Conservation (phyloP, 2,888 invertebrate species). For the Orthonevra nobilis region DNA sequence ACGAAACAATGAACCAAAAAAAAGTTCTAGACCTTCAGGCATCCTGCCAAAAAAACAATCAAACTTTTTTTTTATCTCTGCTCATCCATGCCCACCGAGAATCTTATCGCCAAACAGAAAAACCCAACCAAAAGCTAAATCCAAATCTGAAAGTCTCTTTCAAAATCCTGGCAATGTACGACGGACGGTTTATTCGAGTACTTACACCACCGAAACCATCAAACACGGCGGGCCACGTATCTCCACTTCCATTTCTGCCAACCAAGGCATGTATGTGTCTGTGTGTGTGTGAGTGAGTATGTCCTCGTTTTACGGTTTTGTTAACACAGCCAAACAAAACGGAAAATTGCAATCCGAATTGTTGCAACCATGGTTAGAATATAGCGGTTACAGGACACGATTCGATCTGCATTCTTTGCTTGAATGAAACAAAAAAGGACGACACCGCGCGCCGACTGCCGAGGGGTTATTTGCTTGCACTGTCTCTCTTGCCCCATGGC, state of each 20-base stretch:
- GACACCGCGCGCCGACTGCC: not conserved
- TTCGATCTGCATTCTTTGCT: conserved; percentile 53
- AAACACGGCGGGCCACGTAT: not conserved
- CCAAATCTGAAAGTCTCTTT: conserved; percentile 60
- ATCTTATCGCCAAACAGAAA: conserved; percentile 62
- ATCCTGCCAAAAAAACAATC: conserved; percentile 66
- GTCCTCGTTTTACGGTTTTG: conserved; percentile 60
- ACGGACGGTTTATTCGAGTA: no score
- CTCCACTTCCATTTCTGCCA: not conserved
- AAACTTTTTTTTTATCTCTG: conserved; percentile 26
- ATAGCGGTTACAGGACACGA: conserved; percentile 57
- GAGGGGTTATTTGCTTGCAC: conserved; percentile 26
- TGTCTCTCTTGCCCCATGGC: conserved; percentile 8
- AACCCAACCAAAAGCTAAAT: conserved; percentile 45
- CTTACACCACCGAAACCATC: conserved; percentile 22
- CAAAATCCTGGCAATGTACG: conserved; percentile 1
- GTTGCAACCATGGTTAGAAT: conserved; percentile 36
- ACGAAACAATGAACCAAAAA: not conserved
- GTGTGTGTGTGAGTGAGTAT: conserved; percentile 1
- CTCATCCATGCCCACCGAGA: conserved; percentile 45
- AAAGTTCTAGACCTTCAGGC: conserved; percentile 49
- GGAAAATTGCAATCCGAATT: conserved; percentile 64
- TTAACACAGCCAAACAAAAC: conserved; percentile 64
- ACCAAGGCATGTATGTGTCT: not conserved
- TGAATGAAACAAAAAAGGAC: conserved; percentile 14